A percentile compares a stretch with the other conserved stretches of the same genome.
Evolutionary conservation across 2,888 invertebrate genomes (phyloP).

Genomic region (Conomelus anceps): DNA sequence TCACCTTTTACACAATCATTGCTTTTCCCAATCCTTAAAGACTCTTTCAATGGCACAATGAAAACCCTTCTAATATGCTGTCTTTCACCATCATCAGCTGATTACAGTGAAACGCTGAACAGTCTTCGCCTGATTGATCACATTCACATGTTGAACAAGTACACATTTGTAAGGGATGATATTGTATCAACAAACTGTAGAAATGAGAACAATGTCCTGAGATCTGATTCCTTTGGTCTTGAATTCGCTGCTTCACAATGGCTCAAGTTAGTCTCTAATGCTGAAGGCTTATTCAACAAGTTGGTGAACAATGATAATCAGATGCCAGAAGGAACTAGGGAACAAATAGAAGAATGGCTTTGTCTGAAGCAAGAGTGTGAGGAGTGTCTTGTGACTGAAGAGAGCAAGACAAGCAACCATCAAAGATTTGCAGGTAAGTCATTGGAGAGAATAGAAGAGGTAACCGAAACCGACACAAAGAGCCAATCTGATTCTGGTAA

Average conservation of each 20-base stretch:
- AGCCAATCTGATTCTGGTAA: conserved; percentile 13
- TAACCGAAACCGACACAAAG: conserved; percentile 36
- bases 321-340: conserved; percentile 62
- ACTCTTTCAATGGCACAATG: conserved; percentile 69
- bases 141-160: conserved; percentile 11
- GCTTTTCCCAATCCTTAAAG: conserved; percentile 60
- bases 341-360: conserved; percentile 75
- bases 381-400: conserved; percentile 63
- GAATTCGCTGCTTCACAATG: conserved; percentile 79
- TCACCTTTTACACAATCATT: conserved; percentile 55
- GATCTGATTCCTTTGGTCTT: conserved; percentile 56
- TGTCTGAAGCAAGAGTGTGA: conserved; percentile 82
- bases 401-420: conserved; percentile 41
- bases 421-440: conserved; percentile 48
- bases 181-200: not conserved
- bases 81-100: conserved; percentile 60
- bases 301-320: conserved; percentile 59
- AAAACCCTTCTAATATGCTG: conserved; percentile 66
- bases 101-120: conserved; percentile 61
- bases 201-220: conserved; percentile 19
- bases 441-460: conserved; percentile 46
- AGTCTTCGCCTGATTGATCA: conserved; percentile 51
- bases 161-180: not conserved
- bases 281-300: conserved; percentile 74
- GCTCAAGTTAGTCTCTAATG: conserved; percentile 74